Evolutionary conservation across 2,888 invertebrate genomes (phyloP).

Genomic region (Psylliodes chrysocephalus): DNA sequence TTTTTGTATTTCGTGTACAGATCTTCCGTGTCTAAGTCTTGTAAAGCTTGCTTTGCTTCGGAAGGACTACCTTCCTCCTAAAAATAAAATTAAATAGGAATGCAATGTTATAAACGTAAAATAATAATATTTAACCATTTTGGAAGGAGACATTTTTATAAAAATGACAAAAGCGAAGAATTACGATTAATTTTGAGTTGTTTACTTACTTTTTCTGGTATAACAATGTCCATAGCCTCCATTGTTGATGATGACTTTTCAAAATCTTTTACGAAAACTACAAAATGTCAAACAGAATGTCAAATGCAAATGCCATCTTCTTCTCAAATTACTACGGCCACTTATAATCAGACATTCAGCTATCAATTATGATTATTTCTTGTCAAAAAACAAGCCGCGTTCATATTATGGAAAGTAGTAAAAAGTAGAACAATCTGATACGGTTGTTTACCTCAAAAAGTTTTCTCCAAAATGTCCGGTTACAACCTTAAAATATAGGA

Average conservation of each 20-base stretch:
- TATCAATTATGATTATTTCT: too few species aligned
- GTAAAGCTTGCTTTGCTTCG: conserved; percentile 76
- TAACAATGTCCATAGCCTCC: conserved; percentile 85
- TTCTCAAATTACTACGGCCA: too few species aligned
- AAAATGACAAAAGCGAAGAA: neutral
- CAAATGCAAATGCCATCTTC: too few species aligned
- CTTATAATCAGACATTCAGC: too few species aligned
- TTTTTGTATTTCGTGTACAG: conserved; percentile 97
- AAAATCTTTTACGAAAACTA: too few species aligned
- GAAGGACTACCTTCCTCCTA: conserved; percentile 78
- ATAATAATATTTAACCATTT: conserved; percentile 7
- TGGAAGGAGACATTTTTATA: conserved; percentile 6
- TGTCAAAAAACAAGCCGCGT: too few species aligned
- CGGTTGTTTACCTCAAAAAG: too few species aligned
- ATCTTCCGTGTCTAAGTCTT: conserved; percentile 90
- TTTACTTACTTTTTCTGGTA: conserved; percentile 80
- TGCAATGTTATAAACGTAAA: conserved; percentile 19
- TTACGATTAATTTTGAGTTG: conserved; percentile 23
- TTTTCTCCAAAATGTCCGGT: too few species aligned
- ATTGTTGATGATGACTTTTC: conserved; percentile 66
- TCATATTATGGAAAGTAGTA: too few species aligned
- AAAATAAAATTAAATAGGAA: conserved; percentile 22
- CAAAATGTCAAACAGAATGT: too few species aligned
- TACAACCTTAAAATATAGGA: too few species aligned
- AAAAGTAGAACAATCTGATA: too few species aligned